Percentiles rank a stretch among this genome's conserved stretches.
These are phyloP conservation scores for Phrynocephalus forsythii DNA, from an alignment of 2,797 vertebrate species.

Conservation along the genomic window DNA sequence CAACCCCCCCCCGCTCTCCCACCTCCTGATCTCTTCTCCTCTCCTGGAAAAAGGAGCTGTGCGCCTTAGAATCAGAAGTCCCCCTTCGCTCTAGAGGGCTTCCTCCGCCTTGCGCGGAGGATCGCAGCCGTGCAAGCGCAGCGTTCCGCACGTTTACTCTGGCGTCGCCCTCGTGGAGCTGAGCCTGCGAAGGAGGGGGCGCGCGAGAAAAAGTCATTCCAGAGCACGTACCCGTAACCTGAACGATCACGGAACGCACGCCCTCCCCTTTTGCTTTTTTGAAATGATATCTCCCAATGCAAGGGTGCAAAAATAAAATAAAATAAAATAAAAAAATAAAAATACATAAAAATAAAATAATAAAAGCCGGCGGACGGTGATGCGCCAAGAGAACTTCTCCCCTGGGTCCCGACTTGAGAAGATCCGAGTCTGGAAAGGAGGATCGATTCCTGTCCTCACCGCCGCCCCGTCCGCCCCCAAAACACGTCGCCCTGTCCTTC, in stretches of 20 bases:
- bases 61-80: neutral
- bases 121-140: too few relatives aligned
- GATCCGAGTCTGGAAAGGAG: neutral
- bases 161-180: neutral
- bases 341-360: too few relatives aligned
- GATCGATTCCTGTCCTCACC: too few relatives aligned
- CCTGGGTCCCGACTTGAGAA: neutral
- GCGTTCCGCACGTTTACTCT: neutral
- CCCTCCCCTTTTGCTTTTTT: neutral
- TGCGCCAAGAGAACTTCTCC: neutral
- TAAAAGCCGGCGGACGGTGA: rapidly evolving
- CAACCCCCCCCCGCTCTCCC: neutral
- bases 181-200: too few relatives aligned
- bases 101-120: neutral
- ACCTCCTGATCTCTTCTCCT: neutral
- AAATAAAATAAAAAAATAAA: too few relatives aligned
- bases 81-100: neutral
- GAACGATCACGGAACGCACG: neutral
- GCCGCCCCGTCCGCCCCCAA: neutral
- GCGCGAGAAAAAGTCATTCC: too few relatives aligned
- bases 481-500: neutral
- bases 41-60: neutral
- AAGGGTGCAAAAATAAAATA: neutral
- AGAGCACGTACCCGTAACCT: too few relatives aligned
- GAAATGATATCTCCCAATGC: neutral